These are phyloP conservation scores for Lepidurus arcticus DNA, from an alignment of 1,140 invertebrate species.

Conservation along the genomic window DNA sequence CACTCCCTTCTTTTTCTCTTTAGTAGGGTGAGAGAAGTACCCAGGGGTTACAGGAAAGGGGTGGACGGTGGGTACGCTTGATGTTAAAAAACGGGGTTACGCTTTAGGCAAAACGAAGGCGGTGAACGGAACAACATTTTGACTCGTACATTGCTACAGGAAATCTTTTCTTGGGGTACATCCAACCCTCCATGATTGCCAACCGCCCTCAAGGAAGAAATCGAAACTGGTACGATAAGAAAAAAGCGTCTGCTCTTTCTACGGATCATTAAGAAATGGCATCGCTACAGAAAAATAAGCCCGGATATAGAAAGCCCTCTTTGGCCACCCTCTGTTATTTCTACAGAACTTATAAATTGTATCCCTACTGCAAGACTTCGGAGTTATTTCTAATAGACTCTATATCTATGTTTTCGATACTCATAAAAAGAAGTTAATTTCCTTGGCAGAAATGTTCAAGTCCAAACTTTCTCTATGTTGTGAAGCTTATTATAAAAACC, in stretches of 20 bases:
- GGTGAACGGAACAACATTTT: background rate
- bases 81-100: background rate
- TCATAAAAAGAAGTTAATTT: no score
- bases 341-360: no score
- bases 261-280: constrained; percentile 7
- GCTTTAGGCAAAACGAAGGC: background rate
- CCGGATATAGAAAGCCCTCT: background rate
- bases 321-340: background rate
- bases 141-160: background rate
- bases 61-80: background rate
- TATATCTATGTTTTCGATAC: no score
- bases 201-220: background rate
- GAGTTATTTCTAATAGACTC: no score
- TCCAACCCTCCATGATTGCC: background rate
- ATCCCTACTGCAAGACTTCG: no score
- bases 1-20: background rate
- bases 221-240: constrained; percentile 13
- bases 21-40: no score
- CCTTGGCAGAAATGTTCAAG: no score
- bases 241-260: constrained; percentile 1
- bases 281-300: background rate
- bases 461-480: no score
- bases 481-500: no score
- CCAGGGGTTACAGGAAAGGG: background rate
- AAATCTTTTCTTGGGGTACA: background rate